These are phyloP conservation scores for Osedax frankpressi DNA, from an alignment of 2,888 invertebrate genomes.

Conservation along the genomic window DNA sequence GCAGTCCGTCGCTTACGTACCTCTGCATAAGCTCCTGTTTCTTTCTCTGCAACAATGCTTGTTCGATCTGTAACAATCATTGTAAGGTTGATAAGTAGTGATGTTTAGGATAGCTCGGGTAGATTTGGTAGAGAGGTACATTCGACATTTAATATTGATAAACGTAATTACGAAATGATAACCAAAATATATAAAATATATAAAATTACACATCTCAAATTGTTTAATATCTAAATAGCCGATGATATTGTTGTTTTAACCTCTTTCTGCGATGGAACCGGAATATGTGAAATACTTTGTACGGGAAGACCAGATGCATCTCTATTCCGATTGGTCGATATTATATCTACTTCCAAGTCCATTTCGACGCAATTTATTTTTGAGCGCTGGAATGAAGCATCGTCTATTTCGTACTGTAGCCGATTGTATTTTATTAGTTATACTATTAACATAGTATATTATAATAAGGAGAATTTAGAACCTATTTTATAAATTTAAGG, in stretches of 20 bases:
- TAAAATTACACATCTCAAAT: no score
- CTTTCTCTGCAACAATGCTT: not conserved
- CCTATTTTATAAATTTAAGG: no score
- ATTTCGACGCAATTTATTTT: slow-evolving; percentile 5
- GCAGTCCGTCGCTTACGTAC: not conserved
- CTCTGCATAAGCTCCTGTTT: not conserved
- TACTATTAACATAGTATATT: no score
- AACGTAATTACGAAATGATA: not conserved
- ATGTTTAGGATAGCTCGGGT: not conserved
- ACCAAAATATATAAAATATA: not conserved
- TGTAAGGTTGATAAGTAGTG: not conserved
- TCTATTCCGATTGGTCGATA: slow-evolving; percentile 24
- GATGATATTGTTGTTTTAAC: no score
- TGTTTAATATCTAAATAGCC: no score
- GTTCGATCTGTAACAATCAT: not conserved
- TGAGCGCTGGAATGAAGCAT: not conserved
- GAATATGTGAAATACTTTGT: slow-evolving; percentile 68
- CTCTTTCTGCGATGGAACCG: slow-evolving; percentile 84
- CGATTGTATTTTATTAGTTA: no score
- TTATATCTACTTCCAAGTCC: not conserved
- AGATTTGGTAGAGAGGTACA: not conserved
- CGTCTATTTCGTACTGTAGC: not conserved
- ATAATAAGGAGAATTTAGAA: no score
- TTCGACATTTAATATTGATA: not conserved
- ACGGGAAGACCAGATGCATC: slow-evolving; percentile 25